Evolutionary conservation across 2,888 invertebrate genomes (phyloP).

Genomic region (Microctonus aethiopoides): DNA sequence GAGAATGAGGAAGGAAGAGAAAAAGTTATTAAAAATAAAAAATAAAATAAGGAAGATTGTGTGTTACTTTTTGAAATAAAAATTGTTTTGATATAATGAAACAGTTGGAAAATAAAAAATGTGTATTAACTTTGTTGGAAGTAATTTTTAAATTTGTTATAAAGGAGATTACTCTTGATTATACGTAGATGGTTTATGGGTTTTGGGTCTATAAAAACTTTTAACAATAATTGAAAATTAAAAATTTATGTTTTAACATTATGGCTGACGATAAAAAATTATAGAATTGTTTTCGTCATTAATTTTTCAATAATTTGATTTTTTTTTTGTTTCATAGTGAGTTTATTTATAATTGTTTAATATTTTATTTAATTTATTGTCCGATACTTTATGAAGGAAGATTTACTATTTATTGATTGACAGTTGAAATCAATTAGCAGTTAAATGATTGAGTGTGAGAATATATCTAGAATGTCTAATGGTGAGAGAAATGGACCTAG

Average conservation of each 20-base stretch:
- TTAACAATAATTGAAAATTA: background rate
- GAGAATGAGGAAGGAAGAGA: too few species aligned
- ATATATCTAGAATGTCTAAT: background rate
- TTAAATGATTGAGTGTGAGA: conserved; percentile 48
- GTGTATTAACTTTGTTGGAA: background rate
- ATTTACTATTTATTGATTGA: conserved; percentile 54
- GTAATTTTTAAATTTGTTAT: background rate
- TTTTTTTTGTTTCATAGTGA: conserved; percentile 49
- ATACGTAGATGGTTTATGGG: background rate
- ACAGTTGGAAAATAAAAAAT: too few species aligned
- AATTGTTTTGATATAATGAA: too few species aligned
- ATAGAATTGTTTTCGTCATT: conserved; percentile 42
- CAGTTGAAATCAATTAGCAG: conserved; percentile 60
- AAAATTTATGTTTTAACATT: conserved; percentile 11
- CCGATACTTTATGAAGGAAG: conserved; percentile 24
- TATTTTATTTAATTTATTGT: background rate
- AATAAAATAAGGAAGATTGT: too few species aligned
- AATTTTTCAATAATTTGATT: conserved; percentile 59
- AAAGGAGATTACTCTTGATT: too few species aligned
- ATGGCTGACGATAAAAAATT: conserved; percentile 29
- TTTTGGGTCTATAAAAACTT: conserved; percentile 29
- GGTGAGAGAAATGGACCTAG: background rate
- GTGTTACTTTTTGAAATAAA: too few species aligned
- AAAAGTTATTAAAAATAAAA: too few species aligned
- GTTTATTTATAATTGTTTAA: background rate